Base-by-base conservation (phyloP, 1,140 invertebrate species). In the Caenorhabditis remanei region DNA sequence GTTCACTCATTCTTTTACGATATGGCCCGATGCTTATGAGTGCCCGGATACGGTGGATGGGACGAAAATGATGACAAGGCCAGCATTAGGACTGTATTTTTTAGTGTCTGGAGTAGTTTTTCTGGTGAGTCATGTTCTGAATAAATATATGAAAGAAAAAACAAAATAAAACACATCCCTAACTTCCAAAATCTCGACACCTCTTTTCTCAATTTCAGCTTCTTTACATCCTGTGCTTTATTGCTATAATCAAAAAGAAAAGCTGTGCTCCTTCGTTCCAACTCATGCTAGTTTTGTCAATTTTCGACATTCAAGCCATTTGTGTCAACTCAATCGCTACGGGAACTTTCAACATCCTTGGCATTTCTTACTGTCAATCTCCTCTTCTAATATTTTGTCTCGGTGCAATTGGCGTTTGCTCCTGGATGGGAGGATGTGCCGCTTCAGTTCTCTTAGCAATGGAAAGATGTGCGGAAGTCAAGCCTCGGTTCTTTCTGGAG, bases 211-310 rank as follows among this genome's bases (percentile, higher is more conserved):
- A 32, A 32, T 32, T 32, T 32, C 53, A 96, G 32, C 99, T 99
- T 90, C 95, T 97, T 96, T 98, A 94, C 43, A 11, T 82, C 63
- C 9, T 53, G n/a, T 86, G 87, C 58, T 50, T 87, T 19, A 21
- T 55, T 0, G 67, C 48, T 40, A 56, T 87, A 21, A 21, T 75
- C 13, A n/a, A 48, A 58, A 8, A 19, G 5, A 61, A 75, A 40
- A 14, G 3, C 9, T 4, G 50, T 6, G 9, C 43, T 16, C 41
- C 67, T 21, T 19, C 75, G 7, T 87, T n/a, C 50, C 40, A 84
- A 63, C 24, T 53, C 9, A 61, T 87, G 41, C 14, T 84, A 19
- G 7, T 87, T 14, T 50, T 87, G 4, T 40, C 61, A 4, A n/a
- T 87, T 48, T 46, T 87, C 75, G 85, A 87, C 43, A 53, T 87